Conservation (phyloP, 2,113 vertebrate species). For the Pseudorectes ferrugineus region DNA sequence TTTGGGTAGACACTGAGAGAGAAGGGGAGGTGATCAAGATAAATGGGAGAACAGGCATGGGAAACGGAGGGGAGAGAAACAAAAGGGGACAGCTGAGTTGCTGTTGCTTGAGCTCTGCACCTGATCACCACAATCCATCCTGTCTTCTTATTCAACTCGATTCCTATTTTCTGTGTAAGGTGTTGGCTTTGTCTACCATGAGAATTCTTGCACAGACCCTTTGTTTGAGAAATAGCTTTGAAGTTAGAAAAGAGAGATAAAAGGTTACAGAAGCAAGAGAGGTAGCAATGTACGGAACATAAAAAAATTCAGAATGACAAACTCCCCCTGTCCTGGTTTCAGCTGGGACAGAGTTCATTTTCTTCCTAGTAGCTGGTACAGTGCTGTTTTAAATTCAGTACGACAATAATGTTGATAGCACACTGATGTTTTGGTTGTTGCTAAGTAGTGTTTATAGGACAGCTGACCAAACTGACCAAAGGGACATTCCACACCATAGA, state of each 20-base stretch:
- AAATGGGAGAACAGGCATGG: neutral
- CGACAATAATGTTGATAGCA: neutral
- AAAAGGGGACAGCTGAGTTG: neutral
- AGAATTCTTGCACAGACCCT: neutral
- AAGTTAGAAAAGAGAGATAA: conserved; percentile 13
- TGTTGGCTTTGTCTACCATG: neutral
- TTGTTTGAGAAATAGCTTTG: neutral
- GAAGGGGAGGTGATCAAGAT: neutral
- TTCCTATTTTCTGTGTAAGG: neutral
- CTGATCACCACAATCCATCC: neutral
- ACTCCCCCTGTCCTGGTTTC: neutral
- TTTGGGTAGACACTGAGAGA: neutral
- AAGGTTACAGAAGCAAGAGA: neutral
- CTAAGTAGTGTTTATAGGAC: neutral
- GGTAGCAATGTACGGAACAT: neutral
- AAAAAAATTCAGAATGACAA: neutral
- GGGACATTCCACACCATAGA: neutral
- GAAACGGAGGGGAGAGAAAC: neutral
- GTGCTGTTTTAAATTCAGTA: neutral
- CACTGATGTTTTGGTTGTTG: neutral
- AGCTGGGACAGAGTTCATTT: neutral
- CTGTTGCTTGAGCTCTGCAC: neutral
- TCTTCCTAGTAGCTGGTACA: neutral
- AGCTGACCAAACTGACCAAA: neutral
- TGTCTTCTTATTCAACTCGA: neutral